Base-by-base conservation (phyloP, 2,113 vertebrate species). In the Paramormyrops kingsleyae region DNA sequence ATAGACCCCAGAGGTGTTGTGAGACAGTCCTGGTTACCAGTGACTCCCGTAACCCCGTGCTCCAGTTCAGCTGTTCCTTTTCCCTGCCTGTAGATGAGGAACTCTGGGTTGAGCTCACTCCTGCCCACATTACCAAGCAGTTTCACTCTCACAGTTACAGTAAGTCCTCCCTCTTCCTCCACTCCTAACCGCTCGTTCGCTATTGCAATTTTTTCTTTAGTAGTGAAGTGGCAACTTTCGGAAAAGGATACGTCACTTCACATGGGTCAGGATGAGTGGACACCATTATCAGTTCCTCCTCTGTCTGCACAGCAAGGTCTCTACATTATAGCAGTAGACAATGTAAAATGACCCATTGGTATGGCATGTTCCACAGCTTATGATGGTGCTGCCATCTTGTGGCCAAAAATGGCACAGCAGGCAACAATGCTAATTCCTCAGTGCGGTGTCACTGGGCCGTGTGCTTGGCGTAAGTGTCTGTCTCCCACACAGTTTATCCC, bases 51-150 rank as follows among this genome's bases (percentile, higher is more conserved):
- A 49, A 89, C 56, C 15, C 44, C 0, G 21, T 89, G 46, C 85
- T 95, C 87, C 90, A 2, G 66, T 94, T 93, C 92, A 94, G 93
- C 93, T 96, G 95, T 91, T 74, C 39, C 0, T 91, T 95, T 77
- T 47, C 27, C 4, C 70, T 85, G 17, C 2, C 83, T 10, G 89
- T 92, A 27, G 89, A 91, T 4, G 86, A 90, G 56, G 90, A 88
- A 12, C 88, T 93, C 49, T 88, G 89, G 86, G 90, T 95, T 83
- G 59, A 92, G 87, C 93, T 96, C 35, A 35, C 0, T 9, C 94
- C 92, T 1, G 7, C 4, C 31, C 92, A 10, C 92, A 91, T 6
- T 0, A 80, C 77, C 87, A 95, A 92, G 91, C 88, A 0, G 4
- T 94, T 96, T 31, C 0, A 12, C 1, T 15, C 74, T 31, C 0